These are phyloP conservation scores for Rhegmatorhina hoffmannsi DNA, from an alignment of 2,113 vertebrate genomes.

Conservation along the genomic window DNA sequence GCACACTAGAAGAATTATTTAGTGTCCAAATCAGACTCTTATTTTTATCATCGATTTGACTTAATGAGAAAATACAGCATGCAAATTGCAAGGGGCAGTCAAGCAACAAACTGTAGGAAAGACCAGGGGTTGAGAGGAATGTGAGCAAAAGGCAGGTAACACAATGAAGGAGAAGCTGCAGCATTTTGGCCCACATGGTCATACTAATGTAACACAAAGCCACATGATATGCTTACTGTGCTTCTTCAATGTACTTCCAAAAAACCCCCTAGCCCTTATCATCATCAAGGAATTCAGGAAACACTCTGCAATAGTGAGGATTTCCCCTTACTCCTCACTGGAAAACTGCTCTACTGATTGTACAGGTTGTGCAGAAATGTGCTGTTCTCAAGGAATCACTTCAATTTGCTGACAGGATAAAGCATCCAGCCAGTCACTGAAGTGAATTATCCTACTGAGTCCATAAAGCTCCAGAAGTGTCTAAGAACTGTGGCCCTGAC, in stretches of 20 bases:
- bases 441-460: not conserved
- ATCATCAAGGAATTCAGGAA: not conserved
- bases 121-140: not conserved
- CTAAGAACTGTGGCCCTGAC: accelerated
- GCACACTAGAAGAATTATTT: not conserved
- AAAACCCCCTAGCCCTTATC: not conserved
- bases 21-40: not conserved
- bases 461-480: not conserved
- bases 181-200: accelerated
- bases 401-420: not conserved
- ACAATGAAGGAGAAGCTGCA: not conserved
- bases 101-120: not conserved
- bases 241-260: not conserved
- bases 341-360: not conserved
- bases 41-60: not conserved
- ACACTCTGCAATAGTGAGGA: not conserved
- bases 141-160: not conserved
- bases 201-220: not conserved
- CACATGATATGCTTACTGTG: accelerated
- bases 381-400: not conserved
- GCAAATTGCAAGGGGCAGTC: not conserved
- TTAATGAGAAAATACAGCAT: not conserved
- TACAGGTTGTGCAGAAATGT: not conserved
- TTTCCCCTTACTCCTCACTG: not conserved
- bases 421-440: not conserved